These are phyloP conservation scores for Phylloscopus whistleri DNA, from an alignment of 2,113 vertebrate species.

Conservation along the genomic window DNA sequence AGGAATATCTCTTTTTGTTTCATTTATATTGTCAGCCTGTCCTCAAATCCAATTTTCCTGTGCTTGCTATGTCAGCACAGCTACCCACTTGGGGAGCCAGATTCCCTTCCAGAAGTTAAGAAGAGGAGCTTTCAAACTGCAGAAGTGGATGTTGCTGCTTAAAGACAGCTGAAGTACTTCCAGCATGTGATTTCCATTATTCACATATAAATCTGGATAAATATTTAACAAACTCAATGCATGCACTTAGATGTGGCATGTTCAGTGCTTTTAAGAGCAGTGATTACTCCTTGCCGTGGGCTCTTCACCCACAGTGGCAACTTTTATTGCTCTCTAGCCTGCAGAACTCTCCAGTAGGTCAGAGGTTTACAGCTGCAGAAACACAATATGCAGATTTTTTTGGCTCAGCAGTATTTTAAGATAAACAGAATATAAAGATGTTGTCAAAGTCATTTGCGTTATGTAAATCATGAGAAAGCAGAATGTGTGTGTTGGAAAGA, in stretches of 20 bases:
- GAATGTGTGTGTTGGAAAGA: background rate
- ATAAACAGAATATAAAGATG: slow-evolving; percentile 53
- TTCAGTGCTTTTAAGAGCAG: background rate
- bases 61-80: background rate
- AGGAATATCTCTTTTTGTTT: background rate
- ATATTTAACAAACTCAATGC: slow-evolving; percentile 10
- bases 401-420: slow-evolving; percentile 33
- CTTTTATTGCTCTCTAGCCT: background rate
- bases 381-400: slow-evolving; percentile 36
- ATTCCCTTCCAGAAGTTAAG: background rate
- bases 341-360: background rate
- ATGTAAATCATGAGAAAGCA: background rate
- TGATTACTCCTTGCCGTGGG: background rate
- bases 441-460: background rate
- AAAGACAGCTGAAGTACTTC: background rate
- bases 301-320: background rate
- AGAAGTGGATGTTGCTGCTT: background rate
- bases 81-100: background rate
- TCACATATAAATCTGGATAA: background rate
- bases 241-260: background rate
- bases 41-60: background rate
- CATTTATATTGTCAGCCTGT: background rate
- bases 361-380: slow-evolving; percentile 53
- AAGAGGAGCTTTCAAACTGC: background rate
- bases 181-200: background rate